phyloP scores from a whole-genome alignment of 2,888 invertebrate species.

The Macaria notata region DNA sequence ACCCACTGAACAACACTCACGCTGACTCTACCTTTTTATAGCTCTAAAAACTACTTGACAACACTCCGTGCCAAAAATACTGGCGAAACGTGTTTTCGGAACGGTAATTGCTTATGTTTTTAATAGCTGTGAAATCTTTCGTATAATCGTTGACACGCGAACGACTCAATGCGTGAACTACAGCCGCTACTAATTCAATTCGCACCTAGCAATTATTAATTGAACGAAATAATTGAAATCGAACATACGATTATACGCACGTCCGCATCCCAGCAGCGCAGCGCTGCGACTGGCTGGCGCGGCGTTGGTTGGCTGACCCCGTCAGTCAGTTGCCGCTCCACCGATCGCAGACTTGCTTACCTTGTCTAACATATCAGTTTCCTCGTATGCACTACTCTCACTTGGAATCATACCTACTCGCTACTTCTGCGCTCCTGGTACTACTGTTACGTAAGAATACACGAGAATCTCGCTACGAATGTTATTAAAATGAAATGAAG shows the following conservation, averaged over 20 bases:
- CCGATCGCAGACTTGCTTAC: conserved; percentile 60
- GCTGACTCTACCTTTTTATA: conserved; percentile 10
- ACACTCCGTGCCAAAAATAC: conserved; percentile 4
- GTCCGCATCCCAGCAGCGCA: conserved; percentile 33
- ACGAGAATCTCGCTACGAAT: conserved; percentile 54
- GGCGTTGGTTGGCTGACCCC: conserved; percentile 31
- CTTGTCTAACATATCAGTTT: conserved; percentile 73
- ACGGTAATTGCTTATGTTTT: conserved; percentile 1
- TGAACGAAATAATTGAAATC: conserved; percentile 15
- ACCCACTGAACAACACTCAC: conserved; percentile 17
- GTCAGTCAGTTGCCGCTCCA: conserved; percentile 38
- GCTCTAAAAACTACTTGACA: conserved; percentile 23
- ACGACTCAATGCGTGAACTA: conserved; percentile 24
- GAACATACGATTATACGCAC: conserved; percentile 14
- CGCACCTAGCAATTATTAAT: conserved; percentile 35
- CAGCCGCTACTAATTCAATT: conserved; percentile 42
- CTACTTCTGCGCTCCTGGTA: conserved; percentile 71
- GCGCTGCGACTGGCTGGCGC: conserved; percentile 22
- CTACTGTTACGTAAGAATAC: conserved; percentile 77
- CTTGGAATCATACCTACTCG: conserved; percentile 44
- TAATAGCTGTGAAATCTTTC: not conserved
- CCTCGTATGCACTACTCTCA: conserved; percentile 55
- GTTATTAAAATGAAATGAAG: too few species aligned
- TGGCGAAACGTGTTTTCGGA: conserved; percentile 1
- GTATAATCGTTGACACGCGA: conserved; percentile 29